These are phyloP conservation scores for Rugalucina vietnamica DNA, from an alignment of 2,888 invertebrate genomes.

Conservation along the genomic window DNA sequence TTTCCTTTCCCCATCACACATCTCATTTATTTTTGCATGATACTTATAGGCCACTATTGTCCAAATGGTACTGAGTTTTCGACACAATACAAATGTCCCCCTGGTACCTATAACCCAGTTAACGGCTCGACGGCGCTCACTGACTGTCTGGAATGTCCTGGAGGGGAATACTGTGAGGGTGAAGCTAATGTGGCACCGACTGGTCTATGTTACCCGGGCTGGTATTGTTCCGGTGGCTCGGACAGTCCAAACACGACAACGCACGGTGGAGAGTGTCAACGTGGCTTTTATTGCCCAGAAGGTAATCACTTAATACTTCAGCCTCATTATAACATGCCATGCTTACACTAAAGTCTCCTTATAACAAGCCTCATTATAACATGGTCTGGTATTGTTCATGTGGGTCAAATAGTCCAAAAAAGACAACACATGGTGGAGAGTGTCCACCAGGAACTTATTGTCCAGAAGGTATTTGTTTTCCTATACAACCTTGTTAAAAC, in stretches of 20 bases:
- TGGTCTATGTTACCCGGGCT: conserved; percentile 77
- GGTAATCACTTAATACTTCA: conserved; percentile 72
- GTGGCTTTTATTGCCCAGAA: conserved; percentile 80
- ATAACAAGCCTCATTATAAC: too few species aligned
- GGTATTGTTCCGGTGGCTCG: conserved; percentile 78
- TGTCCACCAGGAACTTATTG: conserved; percentile 80
- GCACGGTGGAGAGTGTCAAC: conserved; percentile 76
- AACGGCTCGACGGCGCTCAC: conserved; percentile 58
- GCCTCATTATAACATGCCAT: not conserved
- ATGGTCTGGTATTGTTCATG: conserved; percentile 79
- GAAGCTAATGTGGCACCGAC: conserved; percentile 77
- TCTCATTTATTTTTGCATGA: too few species aligned
- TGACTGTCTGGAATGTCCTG: conserved; percentile 78
- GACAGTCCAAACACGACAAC: conserved; percentile 75
- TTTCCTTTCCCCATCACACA: too few species aligned
- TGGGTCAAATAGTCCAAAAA: conserved; percentile 73
- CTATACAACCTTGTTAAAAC: too few species aligned
- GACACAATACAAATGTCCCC: conserved; percentile 77
- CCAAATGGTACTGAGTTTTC: conserved; percentile 75
- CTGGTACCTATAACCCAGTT: conserved; percentile 79
- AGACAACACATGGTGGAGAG: conserved; percentile 76
- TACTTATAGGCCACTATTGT: conserved; percentile 82
- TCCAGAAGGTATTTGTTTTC: conserved; percentile 77
- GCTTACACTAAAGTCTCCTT: not conserved
- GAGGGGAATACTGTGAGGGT: conserved; percentile 80